Base-by-base conservation (phyloP, 2,797 vertebrate genomes). In the Acanthopagrus latus region DNA sequence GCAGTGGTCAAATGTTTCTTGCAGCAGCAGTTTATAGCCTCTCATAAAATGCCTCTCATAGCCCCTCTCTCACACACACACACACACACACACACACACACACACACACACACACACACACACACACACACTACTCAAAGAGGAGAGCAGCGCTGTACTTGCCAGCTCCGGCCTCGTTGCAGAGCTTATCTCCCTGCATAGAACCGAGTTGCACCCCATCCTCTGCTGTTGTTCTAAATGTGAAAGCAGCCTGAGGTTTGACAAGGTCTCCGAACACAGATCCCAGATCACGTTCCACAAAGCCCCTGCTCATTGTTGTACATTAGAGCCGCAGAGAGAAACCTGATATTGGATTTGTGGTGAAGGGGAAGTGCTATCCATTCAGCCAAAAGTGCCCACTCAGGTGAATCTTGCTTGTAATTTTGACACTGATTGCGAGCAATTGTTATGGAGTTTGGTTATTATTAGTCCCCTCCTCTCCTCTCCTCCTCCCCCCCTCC, bases 321-420 rank as follows among this genome's bases (percentile, higher is more conserved):
- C 84, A 86, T 93, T 88, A 89, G 80, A 80, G 84, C 87, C 74
- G 5, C 88, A 84, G 76, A 65, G 46, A 81, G 91, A 84, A 91
- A 94, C 81, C 76, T 17, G 82, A 92, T 79, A 78, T 82, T 66
- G 78, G 83, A 80, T 74, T 86, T 87, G 90, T 66, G 87, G 90
- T 84, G 23, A 64, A 62, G 64, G 67, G 77, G 86, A 90, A 88
- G 89, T 81, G 81, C 80, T 75, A 33, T 80, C 84, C 78, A 74
- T 88, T 86, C 70, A 80, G 84, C 70, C 68, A 88, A 92, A 91
- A 90, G 84, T 91, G 91, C 82, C 88, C 86, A 88, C 89, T 90
- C 85, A 86, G 76, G 83, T 89, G 75, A 87, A 85, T 80, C 75
- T 64, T 72, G 29, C 80, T 87, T 80, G 81, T 88, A 81, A 73